Evolutionary conservation across 2,113 vertebrate species (phyloP).

Genomic region (Hippopotamus amphibius): DNA sequence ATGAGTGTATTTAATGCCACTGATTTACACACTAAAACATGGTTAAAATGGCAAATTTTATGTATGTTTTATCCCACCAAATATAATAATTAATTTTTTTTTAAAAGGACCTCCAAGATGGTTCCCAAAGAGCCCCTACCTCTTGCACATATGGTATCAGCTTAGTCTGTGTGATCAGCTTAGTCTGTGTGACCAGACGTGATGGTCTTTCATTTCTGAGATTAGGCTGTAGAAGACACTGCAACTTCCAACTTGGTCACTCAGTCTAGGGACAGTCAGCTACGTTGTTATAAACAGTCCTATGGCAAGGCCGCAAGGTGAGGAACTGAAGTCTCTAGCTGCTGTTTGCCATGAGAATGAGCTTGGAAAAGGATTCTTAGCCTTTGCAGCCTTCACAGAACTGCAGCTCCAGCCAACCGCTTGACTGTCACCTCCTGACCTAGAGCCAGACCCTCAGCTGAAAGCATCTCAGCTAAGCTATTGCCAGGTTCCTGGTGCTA

Average conservation of each 20-base stretch:
- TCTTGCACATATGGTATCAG: background rate
- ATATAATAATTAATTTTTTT: background rate
- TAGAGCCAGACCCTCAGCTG: background rate
- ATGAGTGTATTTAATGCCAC: background rate
- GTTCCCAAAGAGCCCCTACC: background rate
- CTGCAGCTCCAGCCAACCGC: background rate
- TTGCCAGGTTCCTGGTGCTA: background rate
- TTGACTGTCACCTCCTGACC: background rate
- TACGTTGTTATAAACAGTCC: no score
- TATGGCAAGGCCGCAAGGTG: background rate
- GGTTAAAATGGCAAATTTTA: background rate
- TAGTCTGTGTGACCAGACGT: background rate
- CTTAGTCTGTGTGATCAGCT: background rate
- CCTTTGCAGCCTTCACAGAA: background rate
- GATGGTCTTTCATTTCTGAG: background rate
- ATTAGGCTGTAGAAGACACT: background rate
- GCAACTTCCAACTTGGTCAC: no score
- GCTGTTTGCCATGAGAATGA: no score
- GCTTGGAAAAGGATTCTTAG: no score
- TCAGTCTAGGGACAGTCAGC: background rate
- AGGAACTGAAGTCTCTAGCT: background rate
- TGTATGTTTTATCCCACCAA: no score
- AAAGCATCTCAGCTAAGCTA: background rate
- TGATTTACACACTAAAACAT: background rate
- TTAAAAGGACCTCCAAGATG: background rate